These are phyloP conservation scores for Lepeophtheirus nordmannii DNA, from an alignment of 2,888 invertebrate species.

Conservation along the genomic window DNA sequence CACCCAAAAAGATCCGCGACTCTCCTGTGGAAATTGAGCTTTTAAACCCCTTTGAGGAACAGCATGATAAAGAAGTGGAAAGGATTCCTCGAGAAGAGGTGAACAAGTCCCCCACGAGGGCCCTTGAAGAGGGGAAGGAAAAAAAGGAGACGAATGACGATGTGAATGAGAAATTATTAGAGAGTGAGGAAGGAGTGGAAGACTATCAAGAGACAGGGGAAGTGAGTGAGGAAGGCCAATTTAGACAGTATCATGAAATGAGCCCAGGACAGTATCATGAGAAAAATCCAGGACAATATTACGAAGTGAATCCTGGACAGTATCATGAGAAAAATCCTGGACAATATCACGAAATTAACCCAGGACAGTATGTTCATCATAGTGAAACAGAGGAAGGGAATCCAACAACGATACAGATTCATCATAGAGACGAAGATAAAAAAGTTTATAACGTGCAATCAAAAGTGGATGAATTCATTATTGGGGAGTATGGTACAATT, in stretches of 20 bases:
- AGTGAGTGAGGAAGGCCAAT: not conserved
- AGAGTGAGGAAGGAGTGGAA: too few species aligned
- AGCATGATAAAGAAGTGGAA: too few species aligned
- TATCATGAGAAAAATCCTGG: slow-evolving; percentile 14
- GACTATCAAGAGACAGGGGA: not conserved
- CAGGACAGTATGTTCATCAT: slow-evolving; percentile 17
- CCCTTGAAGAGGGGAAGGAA: too few species aligned
- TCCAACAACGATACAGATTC: slow-evolving; percentile 2
- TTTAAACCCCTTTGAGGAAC: not conserved
- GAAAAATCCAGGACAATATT: slow-evolving; percentile 10
- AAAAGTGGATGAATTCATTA: slow-evolving; percentile 19
- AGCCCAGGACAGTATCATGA: slow-evolving; percentile 7
- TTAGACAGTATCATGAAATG: slow-evolving; percentile 8
- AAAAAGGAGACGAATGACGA: too few species aligned
- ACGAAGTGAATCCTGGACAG: slow-evolving; percentile 20
- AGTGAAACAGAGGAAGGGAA: slow-evolving; percentile 2
- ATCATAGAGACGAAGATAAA: slow-evolving; percentile 11
- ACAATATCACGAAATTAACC: slow-evolving; percentile 14
- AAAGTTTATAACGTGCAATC: slow-evolving; percentile 18
- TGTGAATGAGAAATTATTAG: too few species aligned
- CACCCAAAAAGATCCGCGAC: not conserved
- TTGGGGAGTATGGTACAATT: slow-evolving; percentile 20
- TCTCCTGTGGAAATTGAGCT: not conserved
- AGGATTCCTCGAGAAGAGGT: too few species aligned
- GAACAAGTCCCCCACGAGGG: too few species aligned